Base-by-base conservation (phyloP, 2,888 invertebrate species). In the Troglohyphantes excavatus region DNA sequence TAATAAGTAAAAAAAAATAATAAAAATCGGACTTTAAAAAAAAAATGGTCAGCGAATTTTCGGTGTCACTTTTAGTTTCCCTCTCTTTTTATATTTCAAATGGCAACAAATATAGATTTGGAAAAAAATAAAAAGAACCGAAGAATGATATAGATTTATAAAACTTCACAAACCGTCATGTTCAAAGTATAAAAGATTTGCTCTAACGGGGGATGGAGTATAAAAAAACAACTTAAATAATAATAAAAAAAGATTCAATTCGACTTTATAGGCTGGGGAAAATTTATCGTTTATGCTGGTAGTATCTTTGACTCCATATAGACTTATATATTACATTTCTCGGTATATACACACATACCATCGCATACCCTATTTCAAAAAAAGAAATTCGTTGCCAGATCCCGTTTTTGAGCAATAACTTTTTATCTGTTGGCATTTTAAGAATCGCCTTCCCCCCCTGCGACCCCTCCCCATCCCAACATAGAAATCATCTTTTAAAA, bases 341-440 rank as follows among this genome's bases (percentile, higher is more conserved):
- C 59, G 76, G 75, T 75, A 39, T 73, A 75, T 68, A 88, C 76
- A 76, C 76, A 88, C 26, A 39, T 19, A 23, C 27, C 26, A 21
- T 17, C 33, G 2, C 23, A 33, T 27, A n/a, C 33, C 29, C 21
- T 27, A 43, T 53, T 43, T 78, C 46, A 67, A 39, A 75, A 72
- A 63, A 23, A 63, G 26, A 23, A 63, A 63, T 21, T 63, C 46
- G 68, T 82, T 82, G 75, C 88, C 88, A 88, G 67, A 85, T 88
- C 82, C 39, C 68, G 82, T 76, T 82, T 82, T 53, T 39, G 23
- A 76, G 82, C 82, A 82, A 88, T 88, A 88, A 82, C 76, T 82
- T 88, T 88, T 82, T 88, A 88, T 88, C 68, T 82, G 82, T 68
- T 67, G 88, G 76, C 82, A 88, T 88, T 88, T 88, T 85, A 85